phyloP scores from a whole-genome alignment of 2,113 vertebrate genomes.

The Pygathrix nemaeus region DNA sequence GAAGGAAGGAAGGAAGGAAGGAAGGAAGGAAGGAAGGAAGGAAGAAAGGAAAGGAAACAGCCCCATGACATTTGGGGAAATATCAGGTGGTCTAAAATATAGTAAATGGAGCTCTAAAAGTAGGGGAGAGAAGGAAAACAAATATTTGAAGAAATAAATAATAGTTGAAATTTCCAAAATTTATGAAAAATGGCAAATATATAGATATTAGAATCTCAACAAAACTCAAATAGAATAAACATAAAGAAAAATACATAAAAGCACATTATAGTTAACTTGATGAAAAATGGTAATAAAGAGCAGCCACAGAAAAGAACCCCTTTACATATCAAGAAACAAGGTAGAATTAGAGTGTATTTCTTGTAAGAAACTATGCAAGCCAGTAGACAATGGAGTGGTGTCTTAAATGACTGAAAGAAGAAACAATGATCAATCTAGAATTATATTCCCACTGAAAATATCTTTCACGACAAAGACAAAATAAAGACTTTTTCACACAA shows the following conservation, averaged over 20 bases:
- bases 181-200: not conserved
- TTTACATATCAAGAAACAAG: not conserved
- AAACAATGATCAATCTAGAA: not conserved
- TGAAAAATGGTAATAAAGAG: not conserved
- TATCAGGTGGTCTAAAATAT: not conserved
- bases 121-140: not conserved
- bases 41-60: too few species aligned
- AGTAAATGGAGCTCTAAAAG: not conserved
- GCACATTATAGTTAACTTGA: not conserved
- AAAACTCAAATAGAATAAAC: not conserved
- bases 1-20: too few species aligned
- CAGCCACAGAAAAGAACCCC: not conserved
- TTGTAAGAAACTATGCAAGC: not conserved
- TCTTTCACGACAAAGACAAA: not conserved
- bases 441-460: not conserved
- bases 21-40: too few species aligned
- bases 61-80: not conserved
- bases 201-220: not conserved
- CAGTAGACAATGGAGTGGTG: not conserved
- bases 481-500: not conserved
- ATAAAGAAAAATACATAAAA: not conserved
- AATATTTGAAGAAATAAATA: not conserved
- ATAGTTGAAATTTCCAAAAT: constrained; percentile 15
- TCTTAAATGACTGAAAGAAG: not conserved
- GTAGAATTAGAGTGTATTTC: not conserved